These are phyloP conservation scores for Trachythela sp. DNA, from an alignment of 64 coral and sea anemone species.

Conservation along the genomic window DNA sequence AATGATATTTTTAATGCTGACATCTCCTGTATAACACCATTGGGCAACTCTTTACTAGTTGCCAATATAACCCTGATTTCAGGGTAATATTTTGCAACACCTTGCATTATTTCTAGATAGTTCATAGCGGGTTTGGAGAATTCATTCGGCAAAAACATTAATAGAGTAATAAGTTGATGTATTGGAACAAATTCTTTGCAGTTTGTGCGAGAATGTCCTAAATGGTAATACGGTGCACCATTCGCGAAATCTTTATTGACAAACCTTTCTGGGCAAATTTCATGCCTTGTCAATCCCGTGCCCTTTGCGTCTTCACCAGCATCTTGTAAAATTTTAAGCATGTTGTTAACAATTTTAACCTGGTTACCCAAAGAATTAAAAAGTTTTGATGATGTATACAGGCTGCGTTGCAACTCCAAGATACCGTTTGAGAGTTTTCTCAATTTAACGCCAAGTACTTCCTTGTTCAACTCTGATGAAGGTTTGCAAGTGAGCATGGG, in stretches of 20 bases:
- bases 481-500: neutral
- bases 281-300: neutral
- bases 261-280: constrained; percentile 88
- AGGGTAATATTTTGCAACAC: constrained; percentile 50
- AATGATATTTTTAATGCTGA: neutral
- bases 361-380: neutral
- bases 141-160: constrained; percentile 23
- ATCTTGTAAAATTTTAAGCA: neutral
- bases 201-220: constrained; percentile 49
- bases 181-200: constrained; percentile 66
- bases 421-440: neutral
- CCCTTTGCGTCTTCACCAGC: neutral
- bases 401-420: neutral
- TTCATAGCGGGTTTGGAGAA: neutral
- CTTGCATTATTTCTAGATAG: constrained; percentile 34
- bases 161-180: constrained; percentile 57
- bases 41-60: neutral
- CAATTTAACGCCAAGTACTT: neutral
- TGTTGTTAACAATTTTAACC: neutral
- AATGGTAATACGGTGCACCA: constrained; percentile 71
- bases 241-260: constrained; percentile 55
- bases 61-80: constrained; percentile 40
- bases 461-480: neutral
- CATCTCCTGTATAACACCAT: neutral
- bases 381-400: neutral